These are phyloP conservation scores for Apotomis turbidana DNA, from an alignment of 2,888 invertebrate genomes.

Conservation along the genomic window DNA sequence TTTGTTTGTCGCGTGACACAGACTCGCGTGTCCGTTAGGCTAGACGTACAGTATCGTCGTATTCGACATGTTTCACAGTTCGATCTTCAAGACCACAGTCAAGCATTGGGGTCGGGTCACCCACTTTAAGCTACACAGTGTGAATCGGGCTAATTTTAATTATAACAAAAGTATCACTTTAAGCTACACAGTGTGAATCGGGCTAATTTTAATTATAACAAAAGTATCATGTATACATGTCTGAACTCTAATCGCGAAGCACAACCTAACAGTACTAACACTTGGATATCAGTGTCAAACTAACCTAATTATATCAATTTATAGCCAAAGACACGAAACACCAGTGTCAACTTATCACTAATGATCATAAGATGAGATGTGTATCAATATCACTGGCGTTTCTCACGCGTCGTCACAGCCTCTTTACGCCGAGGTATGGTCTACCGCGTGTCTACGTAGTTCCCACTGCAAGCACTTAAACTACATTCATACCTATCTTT, in stretches of 20 bases:
- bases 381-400: neutral
- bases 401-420: conserved; percentile 34
- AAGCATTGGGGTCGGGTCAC: too few species aligned
- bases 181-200: neutral
- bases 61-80: too few species aligned
- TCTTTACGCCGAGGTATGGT: conserved; percentile 32
- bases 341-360: conserved; percentile 7
- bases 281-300: neutral
- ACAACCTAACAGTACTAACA: neutral
- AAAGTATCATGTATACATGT: neutral
- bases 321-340: neutral
- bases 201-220: too few species aligned
- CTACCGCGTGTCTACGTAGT: conserved; percentile 15
- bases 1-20: too few species aligned
- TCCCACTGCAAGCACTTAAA: conserved; percentile 1
- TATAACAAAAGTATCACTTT: neutral
- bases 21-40: too few species aligned
- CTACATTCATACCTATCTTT: conserved; percentile 3
- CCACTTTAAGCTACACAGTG: too few species aligned
- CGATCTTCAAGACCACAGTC: too few species aligned
- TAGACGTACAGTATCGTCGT: too few species aligned
- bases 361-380: conserved; percentile 10
- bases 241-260: neutral
- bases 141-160: neutral
- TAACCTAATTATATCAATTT: conserved; percentile 9